These are phyloP conservation scores for Tolypeutes matacus DNA, from an alignment of 2,797 vertebrate species.

Conservation along the genomic window DNA sequence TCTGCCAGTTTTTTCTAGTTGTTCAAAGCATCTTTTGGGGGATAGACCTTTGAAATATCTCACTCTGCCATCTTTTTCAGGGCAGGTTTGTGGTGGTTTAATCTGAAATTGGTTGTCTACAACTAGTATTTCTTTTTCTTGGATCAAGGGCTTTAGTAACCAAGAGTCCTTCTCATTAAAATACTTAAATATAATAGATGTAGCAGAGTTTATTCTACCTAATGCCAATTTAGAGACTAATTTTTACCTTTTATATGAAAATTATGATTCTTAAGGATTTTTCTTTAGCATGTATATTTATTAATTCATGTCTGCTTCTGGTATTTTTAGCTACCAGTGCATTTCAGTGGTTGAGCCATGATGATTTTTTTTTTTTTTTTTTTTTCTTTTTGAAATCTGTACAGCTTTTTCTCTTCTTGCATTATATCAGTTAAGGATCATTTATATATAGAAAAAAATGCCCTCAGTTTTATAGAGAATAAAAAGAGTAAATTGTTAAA, in stretches of 20 bases:
- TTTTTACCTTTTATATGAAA: conserved; percentile 45
- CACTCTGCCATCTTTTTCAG: too few species aligned
- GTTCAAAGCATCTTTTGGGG: too few species aligned
- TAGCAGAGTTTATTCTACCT: conserved; percentile 55
- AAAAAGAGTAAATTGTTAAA: conserved; percentile 47
- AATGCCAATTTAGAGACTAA: background rate
- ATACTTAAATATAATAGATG: conserved; percentile 37
- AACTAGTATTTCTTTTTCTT: conserved; percentile 39
- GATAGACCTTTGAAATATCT: too few species aligned
- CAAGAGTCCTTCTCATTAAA: conserved; percentile 16
- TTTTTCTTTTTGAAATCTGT: background rate
- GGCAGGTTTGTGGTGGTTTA: background rate
- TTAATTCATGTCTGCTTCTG: conserved; percentile 54
- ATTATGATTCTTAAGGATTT: background rate
- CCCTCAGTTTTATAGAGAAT: background rate
- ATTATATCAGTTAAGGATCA: conserved; percentile 11
- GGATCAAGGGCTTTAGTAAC: background rate
- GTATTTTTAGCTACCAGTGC: background rate
- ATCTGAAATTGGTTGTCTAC: background rate
- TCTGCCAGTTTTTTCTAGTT: too few species aligned
- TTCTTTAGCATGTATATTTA: conserved; percentile 34
- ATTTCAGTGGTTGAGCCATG: background rate
- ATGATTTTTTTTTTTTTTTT: background rate
- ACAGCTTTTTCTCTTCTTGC: background rate
- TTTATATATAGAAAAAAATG: background rate